A percentile compares a stretch with the other conserved stretches of the same genome.
These are phyloP conservation scores for Porphyrio hochstetteri DNA, from an alignment of 2,113 vertebrate species.

Conservation along the genomic window DNA sequence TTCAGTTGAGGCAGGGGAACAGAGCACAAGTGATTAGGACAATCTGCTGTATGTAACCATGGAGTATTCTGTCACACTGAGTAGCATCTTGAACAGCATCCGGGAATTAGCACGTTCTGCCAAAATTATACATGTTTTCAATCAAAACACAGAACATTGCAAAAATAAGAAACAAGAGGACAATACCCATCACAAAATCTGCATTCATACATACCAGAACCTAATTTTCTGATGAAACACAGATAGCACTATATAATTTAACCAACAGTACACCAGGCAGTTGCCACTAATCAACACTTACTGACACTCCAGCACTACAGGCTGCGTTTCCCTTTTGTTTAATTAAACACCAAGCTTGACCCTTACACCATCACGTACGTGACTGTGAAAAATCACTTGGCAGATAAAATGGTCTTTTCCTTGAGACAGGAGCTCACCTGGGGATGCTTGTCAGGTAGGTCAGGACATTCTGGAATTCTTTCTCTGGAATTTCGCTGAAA, in stretches of 20 bases:
- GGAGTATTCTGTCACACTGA: not conserved
- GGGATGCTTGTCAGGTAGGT: conserved; percentile 95
- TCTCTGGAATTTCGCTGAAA: conserved; percentile 90
- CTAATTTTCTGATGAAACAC: not conserved
- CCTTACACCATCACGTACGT: not conserved
- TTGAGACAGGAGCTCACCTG: conserved; percentile 74
- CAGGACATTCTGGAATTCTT: conserved; percentile 93
- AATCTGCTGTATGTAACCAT: not conserved
- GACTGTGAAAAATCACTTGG: not conserved
- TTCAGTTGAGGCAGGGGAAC: not conserved
- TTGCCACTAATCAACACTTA: not conserved
- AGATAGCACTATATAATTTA: not conserved
- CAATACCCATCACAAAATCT: not conserved
- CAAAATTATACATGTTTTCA: not conserved
- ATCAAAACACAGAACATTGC: not conserved
- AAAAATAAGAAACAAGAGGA: not conserved
- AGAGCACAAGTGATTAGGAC: not conserved
- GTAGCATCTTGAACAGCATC: not conserved
- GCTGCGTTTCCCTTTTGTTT: not conserved
- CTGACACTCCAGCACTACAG: not conserved
- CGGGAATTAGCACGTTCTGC: not conserved
- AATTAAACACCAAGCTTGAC: not conserved
- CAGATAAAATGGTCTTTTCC: not conserved
- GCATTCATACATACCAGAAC: not conserved
- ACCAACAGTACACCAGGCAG: not conserved